Evolutionary conservation across 1,140 invertebrate genomes (phyloP), one percentile per base, ranked within the genome.

Genomic region (Zaprionus lachaisei): DNA sequence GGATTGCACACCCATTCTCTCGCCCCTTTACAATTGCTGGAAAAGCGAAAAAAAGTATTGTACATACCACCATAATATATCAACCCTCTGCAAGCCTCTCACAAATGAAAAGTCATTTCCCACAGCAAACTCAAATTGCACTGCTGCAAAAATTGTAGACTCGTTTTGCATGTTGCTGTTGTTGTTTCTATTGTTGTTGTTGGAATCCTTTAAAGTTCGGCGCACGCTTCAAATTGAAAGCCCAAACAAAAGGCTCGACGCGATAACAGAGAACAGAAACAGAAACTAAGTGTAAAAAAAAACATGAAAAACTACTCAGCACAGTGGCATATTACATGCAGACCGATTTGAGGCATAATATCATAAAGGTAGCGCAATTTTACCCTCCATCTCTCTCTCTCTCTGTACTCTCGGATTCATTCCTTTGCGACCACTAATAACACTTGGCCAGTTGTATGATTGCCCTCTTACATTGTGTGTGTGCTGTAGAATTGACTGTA

Each of bases 301-400:
- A 79, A 84, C 83, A 85, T 68, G 83, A 79, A 86, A 87, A 86
- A 77, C 58, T 74, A 85, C 83, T 86, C 70, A 81, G 26, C 44
- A 34, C 1, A 17, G 51, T 15, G 26, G 22, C 38, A 47, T 1
- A 37, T 61, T 70, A 49, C 22, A 26, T 64, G 17, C 9, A 56
- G 14, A 51, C 51, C 24, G 14, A 66, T 7, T 38, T 49, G 24
- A 20, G 47, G 20, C 61, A 72, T 66, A 72, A 77, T 66, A 61
- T 66, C 37, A 61, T 77, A 77, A 77, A 47, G 51, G 22, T 26
- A 60, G 62, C 47, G 38, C 51, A 51, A 65, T 80, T 72, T 47
- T 49, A 44, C 20, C 15, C 15, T 6, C 12, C 9, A 34, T 38
- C n/a, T 24, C 15, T 2, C 44, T 54, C 24, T 11, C 31, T 28